Evolutionary conservation across 2,888 invertebrate genomes (phyloP), one percentile per base, ranked within the genome.

Genomic region (Nemurella pictetii): DNA sequence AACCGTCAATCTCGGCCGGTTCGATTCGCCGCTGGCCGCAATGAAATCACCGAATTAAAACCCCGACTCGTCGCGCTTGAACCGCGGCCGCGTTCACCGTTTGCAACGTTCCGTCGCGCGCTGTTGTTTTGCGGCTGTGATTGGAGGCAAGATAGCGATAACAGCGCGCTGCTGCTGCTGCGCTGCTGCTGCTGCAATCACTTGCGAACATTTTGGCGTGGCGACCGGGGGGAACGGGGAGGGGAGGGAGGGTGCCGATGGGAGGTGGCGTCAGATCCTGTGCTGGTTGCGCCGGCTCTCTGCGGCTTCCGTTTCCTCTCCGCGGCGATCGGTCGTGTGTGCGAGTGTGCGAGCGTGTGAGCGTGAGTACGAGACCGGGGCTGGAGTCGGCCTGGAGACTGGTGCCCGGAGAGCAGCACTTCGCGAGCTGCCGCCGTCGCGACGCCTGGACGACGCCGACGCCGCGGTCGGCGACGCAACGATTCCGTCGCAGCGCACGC

Each of bases 301-400:
- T 26, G 35, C n/a, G 35, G 80, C 80, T 81, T 81, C 80, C 80
- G 80, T 36, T 81, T 81, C 80, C 80, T 81, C 77, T 15, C 26
- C 28, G 5, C 75, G 26, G 4, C 4, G 55, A 7, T 15, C 15
- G 55, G 55, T 15, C 55, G 55, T 36, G n/a, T n/a, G n/a, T n/a
- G n/a, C n/a, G n/a, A n/a, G n/a, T n/a, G n/a, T n/a, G n/a, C n/a
- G n/a, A n/a, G 55, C 15, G 55, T 36, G 15, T n/a, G n/a, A n/a
- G n/a, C n/a, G n/a, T n/a, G n/a, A n/a, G n/a, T n/a, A n/a, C n/a
- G n/a, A n/a, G n/a, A n/a, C n/a, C n/a, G n/a, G n/a, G n/a, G n/a
- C n/a, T n/a, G n/a, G n/a, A n/a, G n/a, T n/a, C n/a, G n/a, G n/a
- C n/a, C n/a, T n/a, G n/a, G n/a, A n/a, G n/a, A n/a, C n/a, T n/a